phyloP scores from a whole-genome alignment of 2,797 vertebrate species.

The Vipera latastei region DNA sequence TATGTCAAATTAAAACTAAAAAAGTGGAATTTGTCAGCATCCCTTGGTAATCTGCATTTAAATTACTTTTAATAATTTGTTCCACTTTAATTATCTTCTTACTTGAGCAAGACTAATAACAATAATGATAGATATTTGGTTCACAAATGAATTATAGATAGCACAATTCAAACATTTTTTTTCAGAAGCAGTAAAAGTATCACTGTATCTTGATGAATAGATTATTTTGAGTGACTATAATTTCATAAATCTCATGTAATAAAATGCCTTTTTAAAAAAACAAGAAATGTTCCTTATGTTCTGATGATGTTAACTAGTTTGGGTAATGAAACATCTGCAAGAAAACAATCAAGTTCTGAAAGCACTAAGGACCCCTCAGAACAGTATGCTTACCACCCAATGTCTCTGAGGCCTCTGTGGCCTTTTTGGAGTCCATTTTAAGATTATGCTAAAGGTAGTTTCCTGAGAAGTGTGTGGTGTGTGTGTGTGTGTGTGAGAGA shows the following conservation, averaged over 20 bases:
- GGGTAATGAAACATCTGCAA: background rate
- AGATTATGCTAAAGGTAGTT: background rate
- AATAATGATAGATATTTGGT: background rate
- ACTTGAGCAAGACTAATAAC: slow-evolving; percentile 21
- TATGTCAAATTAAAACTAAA: slow-evolving; percentile 36
- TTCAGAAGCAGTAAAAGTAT: background rate
- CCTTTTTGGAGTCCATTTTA: background rate
- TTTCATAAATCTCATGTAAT: slow-evolving; percentile 19
- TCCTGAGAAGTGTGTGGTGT: background rate
- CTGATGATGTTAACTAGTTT: background rate
- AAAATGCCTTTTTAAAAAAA: background rate
- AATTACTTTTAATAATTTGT: slow-evolving; percentile 40
- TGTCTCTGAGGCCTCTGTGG: too few relatives aligned
- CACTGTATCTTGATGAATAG: background rate
- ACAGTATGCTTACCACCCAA: background rate
- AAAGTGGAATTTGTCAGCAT: background rate
- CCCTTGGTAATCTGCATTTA: slow-evolving; percentile 8
- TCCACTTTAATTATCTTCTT: slow-evolving; percentile 20
- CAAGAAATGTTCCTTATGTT: background rate
- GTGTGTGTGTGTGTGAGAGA: background rate
- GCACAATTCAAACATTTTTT: slow-evolving; percentile 23
- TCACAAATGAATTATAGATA: slow-evolving; percentile 27
- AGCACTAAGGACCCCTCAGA: background rate
- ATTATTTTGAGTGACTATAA: slow-evolving; percentile 3
- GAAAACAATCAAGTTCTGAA: background rate